phyloP scores from a whole-genome alignment of 2,888 invertebrate genomes.

The Zaprionus obscuricornis region DNA sequence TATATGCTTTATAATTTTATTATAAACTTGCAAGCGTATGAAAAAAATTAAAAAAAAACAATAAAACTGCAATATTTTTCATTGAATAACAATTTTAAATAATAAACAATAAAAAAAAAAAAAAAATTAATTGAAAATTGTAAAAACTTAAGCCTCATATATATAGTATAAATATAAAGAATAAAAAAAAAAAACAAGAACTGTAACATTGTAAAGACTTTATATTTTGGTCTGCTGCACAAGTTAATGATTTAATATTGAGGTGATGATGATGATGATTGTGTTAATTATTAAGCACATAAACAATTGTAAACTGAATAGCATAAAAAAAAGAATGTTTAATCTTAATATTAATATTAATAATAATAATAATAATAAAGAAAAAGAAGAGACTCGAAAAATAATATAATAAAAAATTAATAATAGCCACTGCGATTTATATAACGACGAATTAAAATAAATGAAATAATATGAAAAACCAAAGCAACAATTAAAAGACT shows the following conservation, averaged over 20 bases:
- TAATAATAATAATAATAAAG: constrained; percentile 14
- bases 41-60: too few species aligned
- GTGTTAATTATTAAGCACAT: constrained; percentile 13
- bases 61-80: too few species aligned
- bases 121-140: neutral
- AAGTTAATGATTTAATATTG: too few species aligned
- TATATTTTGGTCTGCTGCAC: too few species aligned
- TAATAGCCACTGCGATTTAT: constrained; percentile 83
- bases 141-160: neutral
- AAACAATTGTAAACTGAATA: constrained; percentile 41
- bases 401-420: constrained; percentile 59
- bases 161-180: neutral
- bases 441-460: constrained; percentile 81
- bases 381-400: constrained; percentile 30
- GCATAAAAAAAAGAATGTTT: constrained; percentile 27
- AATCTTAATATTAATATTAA: constrained; percentile 4
- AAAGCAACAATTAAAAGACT: constrained; percentile 81
- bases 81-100: too few species aligned
- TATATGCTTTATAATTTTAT: too few species aligned
- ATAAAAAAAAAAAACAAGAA: too few species aligned
- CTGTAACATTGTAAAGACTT: too few species aligned
- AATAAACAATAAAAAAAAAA: too few species aligned
- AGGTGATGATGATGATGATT: neutral
- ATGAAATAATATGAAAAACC: constrained; percentile 82
- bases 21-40: too few species aligned